Conservation (phyloP, 2,888 invertebrate species). For the Oscheius sp. region DNA sequence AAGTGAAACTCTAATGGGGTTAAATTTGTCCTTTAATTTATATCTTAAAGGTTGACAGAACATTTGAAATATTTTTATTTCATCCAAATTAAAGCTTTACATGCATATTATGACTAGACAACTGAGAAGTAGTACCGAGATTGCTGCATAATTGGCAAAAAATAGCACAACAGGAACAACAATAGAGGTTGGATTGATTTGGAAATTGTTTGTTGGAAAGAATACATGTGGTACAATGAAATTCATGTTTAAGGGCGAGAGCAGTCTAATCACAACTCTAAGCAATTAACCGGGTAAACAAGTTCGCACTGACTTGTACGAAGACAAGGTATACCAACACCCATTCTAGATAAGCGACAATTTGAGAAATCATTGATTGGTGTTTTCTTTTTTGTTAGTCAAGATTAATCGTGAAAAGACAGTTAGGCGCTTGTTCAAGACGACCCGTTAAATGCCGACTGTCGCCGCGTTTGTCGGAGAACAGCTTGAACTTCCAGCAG, state of each 20-base stretch:
- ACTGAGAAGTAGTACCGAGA: constrained; percentile 28
- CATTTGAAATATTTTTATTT: neutral
- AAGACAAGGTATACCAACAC: constrained; percentile 4
- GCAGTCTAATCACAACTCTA: constrained; percentile 25
- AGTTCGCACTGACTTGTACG: neutral
- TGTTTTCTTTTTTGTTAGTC: neutral
- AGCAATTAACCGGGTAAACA: constrained; percentile 11
- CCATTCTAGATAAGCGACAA: constrained; percentile 26
- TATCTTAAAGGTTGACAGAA: neutral
- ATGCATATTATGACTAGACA: constrained; percentile 13
- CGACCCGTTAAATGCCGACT: constrained; percentile 24
- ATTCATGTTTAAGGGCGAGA: neutral
- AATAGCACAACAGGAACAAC: neutral
- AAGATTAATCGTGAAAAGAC: neutral
- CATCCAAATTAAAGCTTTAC: constrained; percentile 19
- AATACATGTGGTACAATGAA: neutral
- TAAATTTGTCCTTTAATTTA: too few relatives aligned
- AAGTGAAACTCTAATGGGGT: too few relatives aligned
- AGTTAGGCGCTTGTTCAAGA: neutral
- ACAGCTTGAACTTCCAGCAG: constrained; percentile 30
- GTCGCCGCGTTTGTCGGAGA: constrained; percentile 33
- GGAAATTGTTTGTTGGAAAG: too few relatives aligned
- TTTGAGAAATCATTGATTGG: constrained; percentile 18
- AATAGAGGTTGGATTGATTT: neutral
- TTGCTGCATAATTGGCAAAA: constrained; percentile 25